Conservation (phyloP, 2,113 vertebrate genomes). For the Myotis davidii region DNA sequence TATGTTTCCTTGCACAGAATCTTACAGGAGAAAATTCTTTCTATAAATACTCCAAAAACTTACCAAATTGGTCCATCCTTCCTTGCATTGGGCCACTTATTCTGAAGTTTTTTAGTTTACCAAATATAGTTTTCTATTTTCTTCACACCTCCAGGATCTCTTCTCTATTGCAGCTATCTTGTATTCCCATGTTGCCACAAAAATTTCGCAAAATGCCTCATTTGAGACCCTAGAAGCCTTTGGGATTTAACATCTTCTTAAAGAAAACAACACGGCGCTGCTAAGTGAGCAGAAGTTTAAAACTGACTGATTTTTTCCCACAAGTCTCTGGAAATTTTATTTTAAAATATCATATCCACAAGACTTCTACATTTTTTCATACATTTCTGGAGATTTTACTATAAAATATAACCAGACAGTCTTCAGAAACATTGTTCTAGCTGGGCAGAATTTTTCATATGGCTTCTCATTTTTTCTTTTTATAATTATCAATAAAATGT, state of each 20-base stretch:
- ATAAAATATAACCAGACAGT: neutral
- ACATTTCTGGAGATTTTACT: neutral
- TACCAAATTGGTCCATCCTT: neutral
- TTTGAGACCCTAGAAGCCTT: neutral
- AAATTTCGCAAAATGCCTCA: neutral
- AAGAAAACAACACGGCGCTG: slow-evolving; percentile 6
- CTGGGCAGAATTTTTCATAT: neutral
- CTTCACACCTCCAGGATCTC: neutral
- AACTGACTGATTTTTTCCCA: neutral
- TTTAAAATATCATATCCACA: neutral
- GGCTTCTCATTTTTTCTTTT: neutral
- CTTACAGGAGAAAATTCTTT: neutral
- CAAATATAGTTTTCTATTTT: neutral
- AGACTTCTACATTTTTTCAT: neutral
- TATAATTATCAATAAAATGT: neutral
- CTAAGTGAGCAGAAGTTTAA: neutral
- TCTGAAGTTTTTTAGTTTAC: neutral
- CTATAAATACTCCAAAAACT: neutral
- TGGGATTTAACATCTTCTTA: neutral
- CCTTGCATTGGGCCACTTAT: neutral
- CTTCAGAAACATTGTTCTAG: neutral
- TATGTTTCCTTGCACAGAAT: neutral
- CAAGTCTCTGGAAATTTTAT: neutral
- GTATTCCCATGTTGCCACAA: neutral
- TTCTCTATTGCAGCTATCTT: neutral